These are phyloP conservation scores for Polyergus mexicanus DNA, from an alignment of 1,140 invertebrate species.

Conservation along the genomic window DNA sequence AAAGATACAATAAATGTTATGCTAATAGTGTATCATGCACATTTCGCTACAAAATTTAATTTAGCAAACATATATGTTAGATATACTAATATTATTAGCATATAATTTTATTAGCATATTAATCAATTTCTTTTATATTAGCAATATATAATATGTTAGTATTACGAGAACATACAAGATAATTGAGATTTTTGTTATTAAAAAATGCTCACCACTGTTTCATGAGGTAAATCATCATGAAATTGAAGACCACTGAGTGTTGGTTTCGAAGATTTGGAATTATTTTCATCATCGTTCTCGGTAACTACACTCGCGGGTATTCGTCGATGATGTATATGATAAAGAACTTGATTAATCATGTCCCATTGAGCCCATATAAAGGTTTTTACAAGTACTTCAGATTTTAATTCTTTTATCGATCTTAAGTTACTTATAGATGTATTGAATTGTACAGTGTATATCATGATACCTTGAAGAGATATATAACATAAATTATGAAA, in stretches of 20 bases:
- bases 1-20: constrained; percentile 62
- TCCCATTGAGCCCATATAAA: constrained; percentile 95
- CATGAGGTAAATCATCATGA: constrained; percentile 93
- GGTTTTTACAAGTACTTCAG: constrained; percentile 90
- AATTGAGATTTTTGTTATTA: not conserved
- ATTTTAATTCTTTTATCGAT: constrained; percentile 83
- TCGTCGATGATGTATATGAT: constrained; percentile 92
- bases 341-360: constrained; percentile 91
- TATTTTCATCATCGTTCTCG: constrained; percentile 88
- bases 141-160: not conserved
- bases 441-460: constrained; percentile 80
- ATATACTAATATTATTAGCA: constrained; percentile 2
- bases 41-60: constrained; percentile 15
- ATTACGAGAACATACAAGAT: not conserved
- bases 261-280: constrained; percentile 87
- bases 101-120: constrained; percentile 7
- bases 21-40: constrained; percentile 11
- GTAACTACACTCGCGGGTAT: constrained; percentile 89
- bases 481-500: constrained; percentile 17
- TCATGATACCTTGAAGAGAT: constrained; percentile 76
- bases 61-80: not conserved
- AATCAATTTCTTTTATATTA: not conserved
- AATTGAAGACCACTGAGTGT: constrained; percentile 94
- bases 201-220: constrained; percentile 91
- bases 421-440: constrained; percentile 59